phyloP scores from a whole-genome alignment of 2,888 invertebrate genomes.

The Temnothorax unifasciatus region DNA sequence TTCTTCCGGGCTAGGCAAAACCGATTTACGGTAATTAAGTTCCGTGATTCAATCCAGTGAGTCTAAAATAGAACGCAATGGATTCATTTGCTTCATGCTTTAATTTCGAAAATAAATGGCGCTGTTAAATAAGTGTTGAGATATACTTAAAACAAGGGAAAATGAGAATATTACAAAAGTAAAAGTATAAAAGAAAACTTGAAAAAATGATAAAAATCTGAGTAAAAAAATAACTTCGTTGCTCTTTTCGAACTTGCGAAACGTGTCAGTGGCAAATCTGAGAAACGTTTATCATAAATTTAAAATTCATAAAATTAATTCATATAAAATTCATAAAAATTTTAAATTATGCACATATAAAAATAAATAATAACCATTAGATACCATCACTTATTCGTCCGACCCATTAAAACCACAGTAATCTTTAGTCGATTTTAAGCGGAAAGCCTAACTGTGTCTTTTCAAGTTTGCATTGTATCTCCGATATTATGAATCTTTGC shows the following conservation, averaged over 20 bases:
- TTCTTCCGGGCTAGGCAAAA: slow-evolving; percentile 1
- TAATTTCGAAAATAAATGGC: neutral
- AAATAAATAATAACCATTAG: slow-evolving; percentile 29
- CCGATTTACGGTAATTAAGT: slow-evolving; percentile 48
- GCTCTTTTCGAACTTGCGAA: neutral
- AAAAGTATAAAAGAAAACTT: neutral
- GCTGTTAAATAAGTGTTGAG: neutral
- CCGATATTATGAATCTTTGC: slow-evolving; percentile 67
- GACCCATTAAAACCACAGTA: slow-evolving; percentile 45
- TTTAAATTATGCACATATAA: neutral
- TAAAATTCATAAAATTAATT: slow-evolving; percentile 41
- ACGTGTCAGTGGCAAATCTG: neutral
- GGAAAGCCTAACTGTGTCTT: slow-evolving; percentile 48
- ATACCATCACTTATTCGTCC: slow-evolving; percentile 15
- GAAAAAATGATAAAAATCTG: neutral
- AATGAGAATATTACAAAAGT: neutral
- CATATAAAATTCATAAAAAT: neutral
- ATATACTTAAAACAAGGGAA: neutral
- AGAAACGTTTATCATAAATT: slow-evolving; percentile 7
- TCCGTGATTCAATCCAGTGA: slow-evolving; percentile 6
- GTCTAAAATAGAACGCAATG: slow-evolving; percentile 6
- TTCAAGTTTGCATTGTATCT: slow-evolving; percentile 56
- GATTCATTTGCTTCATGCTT: slow-evolving; percentile 9
- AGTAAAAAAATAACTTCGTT: neutral
- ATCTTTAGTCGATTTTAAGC: slow-evolving; percentile 58